Evolutionary conservation across 2,797 vertebrate genomes (phyloP).

Genomic region (Amblyraja radiata): DNA sequence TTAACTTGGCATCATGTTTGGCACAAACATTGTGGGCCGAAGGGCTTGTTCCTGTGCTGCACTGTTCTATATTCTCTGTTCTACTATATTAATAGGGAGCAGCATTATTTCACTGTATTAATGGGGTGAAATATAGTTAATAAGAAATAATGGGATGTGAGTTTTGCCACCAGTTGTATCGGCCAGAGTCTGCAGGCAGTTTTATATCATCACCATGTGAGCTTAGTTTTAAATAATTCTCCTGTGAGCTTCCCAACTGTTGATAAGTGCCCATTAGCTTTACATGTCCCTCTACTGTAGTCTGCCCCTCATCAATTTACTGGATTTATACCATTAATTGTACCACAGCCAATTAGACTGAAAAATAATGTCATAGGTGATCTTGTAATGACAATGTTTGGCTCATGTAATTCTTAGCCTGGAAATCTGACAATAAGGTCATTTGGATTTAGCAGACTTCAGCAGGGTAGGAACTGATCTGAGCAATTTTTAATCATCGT

Average conservation of each 20-base stretch:
- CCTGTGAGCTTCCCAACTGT: not conserved
- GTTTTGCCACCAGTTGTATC: not conserved
- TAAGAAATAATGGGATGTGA: not conserved
- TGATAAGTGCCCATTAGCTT: not conserved
- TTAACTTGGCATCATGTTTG: no score
- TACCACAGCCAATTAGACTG: not conserved
- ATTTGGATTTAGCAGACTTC: not conserved
- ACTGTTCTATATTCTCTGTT: no score
- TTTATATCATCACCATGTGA: not conserved
- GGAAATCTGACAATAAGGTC: not conserved
- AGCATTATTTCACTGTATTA: no score
- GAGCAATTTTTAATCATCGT: not conserved
- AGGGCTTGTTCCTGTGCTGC: no score
- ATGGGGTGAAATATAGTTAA: not conserved
- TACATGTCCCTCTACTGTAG: not conserved
- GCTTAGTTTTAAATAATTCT: not conserved
- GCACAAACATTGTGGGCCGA: no score
- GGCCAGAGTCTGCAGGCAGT: not conserved
- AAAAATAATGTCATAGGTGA: not conserved
- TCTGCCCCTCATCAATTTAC: not conserved
- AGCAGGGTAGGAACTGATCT: not conserved
- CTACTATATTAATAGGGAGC: no score
- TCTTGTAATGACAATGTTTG: not conserved
- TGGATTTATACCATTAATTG: not conserved
- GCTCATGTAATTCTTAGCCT: not conserved